Evolutionary conservation across 2,113 vertebrate genomes (phyloP).

Genomic region (Megaceryle maxima): DNA sequence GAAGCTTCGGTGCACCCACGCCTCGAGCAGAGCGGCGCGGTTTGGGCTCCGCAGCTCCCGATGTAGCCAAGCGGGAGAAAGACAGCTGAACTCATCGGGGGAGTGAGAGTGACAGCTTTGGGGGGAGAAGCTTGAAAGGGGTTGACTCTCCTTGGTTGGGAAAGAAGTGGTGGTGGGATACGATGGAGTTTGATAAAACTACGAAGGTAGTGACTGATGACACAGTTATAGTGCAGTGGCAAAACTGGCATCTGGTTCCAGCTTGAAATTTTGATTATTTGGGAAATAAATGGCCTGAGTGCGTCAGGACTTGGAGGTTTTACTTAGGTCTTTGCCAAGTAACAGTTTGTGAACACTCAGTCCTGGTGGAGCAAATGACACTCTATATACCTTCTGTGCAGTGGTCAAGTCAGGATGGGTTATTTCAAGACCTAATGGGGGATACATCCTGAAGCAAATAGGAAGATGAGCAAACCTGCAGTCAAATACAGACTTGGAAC

Average conservation of each 20-base stretch:
- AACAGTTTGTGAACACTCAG: neutral
- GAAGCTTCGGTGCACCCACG: neutral
- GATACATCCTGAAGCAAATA: neutral
- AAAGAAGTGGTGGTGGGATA: too few relatives aligned
- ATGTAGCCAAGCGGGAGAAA: neutral
- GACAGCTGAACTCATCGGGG: fast-evolving
- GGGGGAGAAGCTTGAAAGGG: neutral
- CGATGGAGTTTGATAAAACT: neutral
- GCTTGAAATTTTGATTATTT: neutral
- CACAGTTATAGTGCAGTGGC: neutral
- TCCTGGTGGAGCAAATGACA: neutral
- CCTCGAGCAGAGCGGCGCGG: too few relatives aligned
- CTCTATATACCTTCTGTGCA: neutral
- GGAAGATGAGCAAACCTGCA: neutral
- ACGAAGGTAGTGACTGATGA: neutral
- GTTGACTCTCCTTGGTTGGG: neutral
- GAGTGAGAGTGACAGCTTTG: fast-evolving
- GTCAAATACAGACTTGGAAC: neutral
- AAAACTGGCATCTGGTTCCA: neutral
- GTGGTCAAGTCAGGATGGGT: neutral
- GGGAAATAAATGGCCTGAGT: neutral
- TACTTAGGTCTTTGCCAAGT: neutral
- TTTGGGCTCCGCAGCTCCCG: neutral
- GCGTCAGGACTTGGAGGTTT: neutral
- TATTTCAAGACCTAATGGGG: neutral